A percentile compares a stretch with the other conserved stretches of the same genome.
These are phyloP conservation scores for Ariolimax columbianus DNA, from an alignment of 2,888 invertebrate species.

Conservation along the genomic window DNA sequence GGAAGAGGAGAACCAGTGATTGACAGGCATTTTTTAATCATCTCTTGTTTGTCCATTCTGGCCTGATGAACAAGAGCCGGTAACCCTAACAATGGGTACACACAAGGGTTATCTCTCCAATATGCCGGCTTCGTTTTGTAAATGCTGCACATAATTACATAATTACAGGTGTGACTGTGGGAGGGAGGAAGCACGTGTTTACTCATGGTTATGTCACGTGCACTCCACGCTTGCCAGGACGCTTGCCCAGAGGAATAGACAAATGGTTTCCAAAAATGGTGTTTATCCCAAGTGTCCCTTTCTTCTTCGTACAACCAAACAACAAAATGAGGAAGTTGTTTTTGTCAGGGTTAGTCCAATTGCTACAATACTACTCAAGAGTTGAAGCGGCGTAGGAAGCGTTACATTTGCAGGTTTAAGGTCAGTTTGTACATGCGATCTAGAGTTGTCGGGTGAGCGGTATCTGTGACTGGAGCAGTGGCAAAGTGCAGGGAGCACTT, in stretches of 20 bases:
- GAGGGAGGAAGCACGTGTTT: background rate
- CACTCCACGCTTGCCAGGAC: background rate
- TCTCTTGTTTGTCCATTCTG: background rate
- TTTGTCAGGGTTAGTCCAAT: background rate
- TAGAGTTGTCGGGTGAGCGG: too few relatives aligned
- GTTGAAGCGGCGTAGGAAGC: background rate
- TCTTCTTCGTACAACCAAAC: background rate
- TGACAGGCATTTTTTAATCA: background rate
- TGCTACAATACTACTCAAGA: background rate
- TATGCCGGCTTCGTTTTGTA: background rate
- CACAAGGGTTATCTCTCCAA: background rate
- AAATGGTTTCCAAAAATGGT: background rate
- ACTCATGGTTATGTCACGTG: constrained; percentile 11
- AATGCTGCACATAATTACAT: background rate
- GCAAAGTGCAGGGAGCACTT: too few relatives aligned
- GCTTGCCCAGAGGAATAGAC: background rate
- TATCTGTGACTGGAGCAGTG: too few relatives aligned
- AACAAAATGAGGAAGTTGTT: background rate
- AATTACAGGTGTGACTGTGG: constrained; percentile 16
- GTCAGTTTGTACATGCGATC: too few relatives aligned
- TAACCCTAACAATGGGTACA: background rate
- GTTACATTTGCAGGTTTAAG: too few relatives aligned
- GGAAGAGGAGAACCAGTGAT: background rate
- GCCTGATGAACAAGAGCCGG: background rate
- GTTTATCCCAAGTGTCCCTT: background rate